These are phyloP conservation scores for Diceros bicornis DNA, from an alignment of 2,797 vertebrate genomes.

Conservation along the genomic window DNA sequence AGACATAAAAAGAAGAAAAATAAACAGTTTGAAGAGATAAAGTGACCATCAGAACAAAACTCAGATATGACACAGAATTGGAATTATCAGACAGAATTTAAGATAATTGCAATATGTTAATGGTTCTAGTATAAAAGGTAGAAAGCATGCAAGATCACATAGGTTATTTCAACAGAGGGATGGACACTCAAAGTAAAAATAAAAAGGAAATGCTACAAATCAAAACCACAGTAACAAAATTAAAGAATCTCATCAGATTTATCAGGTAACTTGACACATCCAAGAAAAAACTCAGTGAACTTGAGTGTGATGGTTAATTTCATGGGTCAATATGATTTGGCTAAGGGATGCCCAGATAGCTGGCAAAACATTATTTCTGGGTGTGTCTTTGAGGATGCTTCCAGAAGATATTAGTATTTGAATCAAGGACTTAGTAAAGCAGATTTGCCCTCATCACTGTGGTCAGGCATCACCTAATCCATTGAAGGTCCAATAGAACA, in stretches of 20 bases:
- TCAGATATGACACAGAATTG: no score
- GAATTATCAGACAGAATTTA: no score
- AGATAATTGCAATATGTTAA: no score
- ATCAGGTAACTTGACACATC: neutral
- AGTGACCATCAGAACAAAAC: neutral
- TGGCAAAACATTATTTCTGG: neutral
- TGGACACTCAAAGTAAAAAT: neutral
- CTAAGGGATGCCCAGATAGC: neutral
- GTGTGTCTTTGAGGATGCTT: neutral
- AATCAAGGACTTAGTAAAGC: neutral
- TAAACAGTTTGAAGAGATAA: neutral
- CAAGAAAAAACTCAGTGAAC: neutral
- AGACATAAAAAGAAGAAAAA: neutral
- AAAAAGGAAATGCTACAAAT: neutral
- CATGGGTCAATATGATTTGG: neutral
- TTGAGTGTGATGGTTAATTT: neutral
- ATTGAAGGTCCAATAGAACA: no score
- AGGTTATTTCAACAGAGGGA: no score
- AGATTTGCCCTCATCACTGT: neutral
- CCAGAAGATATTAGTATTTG: neutral
- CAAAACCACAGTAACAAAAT: neutral
- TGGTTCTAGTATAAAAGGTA: no score
- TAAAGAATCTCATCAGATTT: neutral
- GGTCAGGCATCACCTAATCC: no score
- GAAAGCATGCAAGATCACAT: no score